These are phyloP conservation scores for Esox masquinongy DNA, from an alignment of 2,797 vertebrate genomes.

Conservation along the genomic window DNA sequence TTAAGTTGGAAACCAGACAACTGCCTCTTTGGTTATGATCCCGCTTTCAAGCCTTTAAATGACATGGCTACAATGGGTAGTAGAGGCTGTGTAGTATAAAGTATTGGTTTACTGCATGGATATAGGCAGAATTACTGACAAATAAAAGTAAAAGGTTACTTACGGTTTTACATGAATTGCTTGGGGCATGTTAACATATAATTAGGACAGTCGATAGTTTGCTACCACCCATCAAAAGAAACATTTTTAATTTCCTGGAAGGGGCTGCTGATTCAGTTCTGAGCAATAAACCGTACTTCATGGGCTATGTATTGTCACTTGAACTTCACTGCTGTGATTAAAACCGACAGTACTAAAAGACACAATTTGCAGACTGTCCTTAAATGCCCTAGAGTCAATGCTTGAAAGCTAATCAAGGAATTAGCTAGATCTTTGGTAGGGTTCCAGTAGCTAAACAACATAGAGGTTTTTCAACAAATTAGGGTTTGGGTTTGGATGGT, in stretches of 20 bases:
- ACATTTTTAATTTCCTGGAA: no score
- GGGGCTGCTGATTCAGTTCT: no score
- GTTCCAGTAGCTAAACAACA: not conserved
- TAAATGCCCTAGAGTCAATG: not conserved
- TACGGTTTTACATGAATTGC: not conserved
- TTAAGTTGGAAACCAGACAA: not conserved
- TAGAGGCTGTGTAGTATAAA: no score
- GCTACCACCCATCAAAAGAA: no score
- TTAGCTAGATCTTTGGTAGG: not conserved
- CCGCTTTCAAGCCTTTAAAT: not conserved
- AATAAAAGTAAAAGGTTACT: not conserved
- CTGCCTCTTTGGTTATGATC: not conserved
- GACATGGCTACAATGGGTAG: no score
- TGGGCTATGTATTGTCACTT: not conserved
- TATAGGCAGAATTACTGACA: not conserved
- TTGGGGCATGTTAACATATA: no score
- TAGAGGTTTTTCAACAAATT: no score
- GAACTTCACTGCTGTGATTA: not conserved
- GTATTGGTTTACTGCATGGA: not conserved
- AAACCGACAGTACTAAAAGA: not conserved
- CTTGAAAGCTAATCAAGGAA: slow-evolving; percentile 5
- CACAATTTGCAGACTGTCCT: not conserved
- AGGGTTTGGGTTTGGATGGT: no score
- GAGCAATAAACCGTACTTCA: no score
- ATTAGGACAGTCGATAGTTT: no score